phyloP scores from a whole-genome alignment of 2,797 vertebrate genomes.

The Onychomys arenicola region DNA sequence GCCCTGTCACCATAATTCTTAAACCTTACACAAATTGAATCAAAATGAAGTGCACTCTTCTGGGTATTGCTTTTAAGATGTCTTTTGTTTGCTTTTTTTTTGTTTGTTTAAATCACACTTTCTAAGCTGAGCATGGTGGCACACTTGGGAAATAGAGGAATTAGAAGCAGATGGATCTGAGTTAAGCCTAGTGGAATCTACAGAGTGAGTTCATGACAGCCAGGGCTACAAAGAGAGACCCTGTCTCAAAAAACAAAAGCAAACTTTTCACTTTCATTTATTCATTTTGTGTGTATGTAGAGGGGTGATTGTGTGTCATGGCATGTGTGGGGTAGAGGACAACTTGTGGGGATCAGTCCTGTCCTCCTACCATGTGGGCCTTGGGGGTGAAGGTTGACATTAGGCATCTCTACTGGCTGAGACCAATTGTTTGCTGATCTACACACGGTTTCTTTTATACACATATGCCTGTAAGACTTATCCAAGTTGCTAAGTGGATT shows the following conservation, averaged over 20 bases:
- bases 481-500: not conserved
- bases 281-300: not conserved
- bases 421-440: not conserved
- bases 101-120: not conserved
- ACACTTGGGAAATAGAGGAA: not conserved
- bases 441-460: slow-evolving; percentile 25
- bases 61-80: not conserved
- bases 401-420: not conserved
- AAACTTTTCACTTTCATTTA: not conserved
- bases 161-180: not conserved
- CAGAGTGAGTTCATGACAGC: not conserved
- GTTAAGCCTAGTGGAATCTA: not conserved
- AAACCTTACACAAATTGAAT: slow-evolving; percentile 28
- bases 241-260: not conserved
- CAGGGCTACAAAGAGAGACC: not conserved
- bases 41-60: not conserved
- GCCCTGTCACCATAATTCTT: not conserved
- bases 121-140: not conserved
- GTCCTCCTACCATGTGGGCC: not conserved
- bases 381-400: not conserved
- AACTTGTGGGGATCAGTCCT: not conserved
- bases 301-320: not conserved
- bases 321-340: not conserved
- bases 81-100: not conserved
- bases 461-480: slow-evolving; percentile 43